These are phyloP conservation scores for Pao palembangensis DNA, from an alignment of 2,113 vertebrate genomes.

Conservation along the genomic window DNA sequence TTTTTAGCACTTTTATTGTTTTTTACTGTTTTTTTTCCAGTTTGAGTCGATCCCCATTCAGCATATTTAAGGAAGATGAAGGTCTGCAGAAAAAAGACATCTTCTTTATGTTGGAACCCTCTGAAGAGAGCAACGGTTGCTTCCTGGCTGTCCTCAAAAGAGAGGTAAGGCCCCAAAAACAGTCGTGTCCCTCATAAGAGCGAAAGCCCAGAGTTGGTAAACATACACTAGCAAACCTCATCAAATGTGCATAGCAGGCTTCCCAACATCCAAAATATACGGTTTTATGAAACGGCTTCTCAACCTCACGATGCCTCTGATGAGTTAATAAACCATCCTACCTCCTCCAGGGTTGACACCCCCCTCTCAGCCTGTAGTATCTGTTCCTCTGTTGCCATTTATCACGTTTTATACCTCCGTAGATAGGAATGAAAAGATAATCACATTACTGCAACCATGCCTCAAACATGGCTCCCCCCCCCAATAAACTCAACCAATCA, in stretches of 20 bases:
- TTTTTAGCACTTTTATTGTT: not conserved
- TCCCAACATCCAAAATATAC: slow-evolving; percentile 35
- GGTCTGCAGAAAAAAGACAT: slow-evolving; percentile 34
- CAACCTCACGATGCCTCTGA: slow-evolving; percentile 28
- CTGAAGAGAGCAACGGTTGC: slow-evolving; percentile 82
- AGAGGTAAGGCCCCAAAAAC: slow-evolving; percentile 70
- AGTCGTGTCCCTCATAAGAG: not conserved
- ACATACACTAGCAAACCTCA: slow-evolving; percentile 16
- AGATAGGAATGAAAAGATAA: slow-evolving; percentile 74
- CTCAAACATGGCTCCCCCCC: slow-evolving; percentile 43
- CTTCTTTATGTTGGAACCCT: slow-evolving; percentile 82
- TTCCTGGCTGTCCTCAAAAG: slow-evolving; percentile 84
- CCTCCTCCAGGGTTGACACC: slow-evolving; percentile 33
- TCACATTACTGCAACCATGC: slow-evolving; percentile 64
- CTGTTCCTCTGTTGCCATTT: slow-evolving; percentile 54
- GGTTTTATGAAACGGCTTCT: slow-evolving; percentile 42
- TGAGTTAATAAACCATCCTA: slow-evolving; percentile 50
- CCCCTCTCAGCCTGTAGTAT: slow-evolving; percentile 26
- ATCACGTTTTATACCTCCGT: slow-evolving; percentile 70
- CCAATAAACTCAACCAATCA: slow-evolving; percentile 74
- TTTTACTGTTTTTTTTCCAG: slow-evolving; percentile 51
- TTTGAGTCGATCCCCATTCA: slow-evolving; percentile 66
- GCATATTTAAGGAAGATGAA: slow-evolving; percentile 31
- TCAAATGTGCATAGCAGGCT: slow-evolving; percentile 14
- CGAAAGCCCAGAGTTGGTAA: not conserved